A percentile compares a stretch with the other conserved stretches of the same genome.
Evolutionary conservation across 2,888 invertebrate species (phyloP).

Genomic region (Drosophila nigricruria): DNA sequence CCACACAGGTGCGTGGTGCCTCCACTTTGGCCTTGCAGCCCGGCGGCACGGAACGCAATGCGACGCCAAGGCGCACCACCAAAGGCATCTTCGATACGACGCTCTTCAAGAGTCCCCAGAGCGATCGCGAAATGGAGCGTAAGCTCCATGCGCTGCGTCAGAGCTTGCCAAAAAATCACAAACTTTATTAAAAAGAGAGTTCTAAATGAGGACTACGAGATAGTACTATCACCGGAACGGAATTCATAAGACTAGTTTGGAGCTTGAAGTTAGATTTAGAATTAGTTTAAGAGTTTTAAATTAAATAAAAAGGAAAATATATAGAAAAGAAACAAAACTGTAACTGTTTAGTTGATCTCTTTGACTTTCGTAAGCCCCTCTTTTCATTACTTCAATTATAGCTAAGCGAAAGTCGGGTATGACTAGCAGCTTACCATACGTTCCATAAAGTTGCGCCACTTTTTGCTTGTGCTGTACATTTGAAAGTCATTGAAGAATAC

Average conservation of each 20-base stretch:
- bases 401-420: not conserved
- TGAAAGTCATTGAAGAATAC: slow-evolving; percentile 88
- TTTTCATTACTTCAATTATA: not conserved
- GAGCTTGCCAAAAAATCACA: slow-evolving; percentile 83
- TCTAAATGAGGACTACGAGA: not conserved
- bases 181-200: slow-evolving; percentile 66
- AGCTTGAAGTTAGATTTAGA: slow-evolving; percentile 18
- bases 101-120: slow-evolving; percentile 79
- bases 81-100: slow-evolving; percentile 83
- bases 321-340: not conserved
- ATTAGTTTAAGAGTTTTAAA: slow-evolving; percentile 25
- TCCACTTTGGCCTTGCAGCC: slow-evolving; percentile 45
- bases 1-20: slow-evolving; percentile 19
- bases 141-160: slow-evolving; percentile 56
- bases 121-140: slow-evolving; percentile 66
- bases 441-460: slow-evolving; percentile 87
- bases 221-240: not conserved
- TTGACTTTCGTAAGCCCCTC: not conserved
- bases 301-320: slow-evolving; percentile 5
- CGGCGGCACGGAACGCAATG: slow-evolving; percentile 29
- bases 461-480: slow-evolving; percentile 86
- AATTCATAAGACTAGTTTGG: slow-evolving; percentile 26
- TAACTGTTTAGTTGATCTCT: not conserved
- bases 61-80: slow-evolving; percentile 75
- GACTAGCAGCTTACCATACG: slow-evolving; percentile 85